Evolutionary conservation across 2,888 invertebrate genomes (phyloP).

Genomic region (Unio pictorum): DNA sequence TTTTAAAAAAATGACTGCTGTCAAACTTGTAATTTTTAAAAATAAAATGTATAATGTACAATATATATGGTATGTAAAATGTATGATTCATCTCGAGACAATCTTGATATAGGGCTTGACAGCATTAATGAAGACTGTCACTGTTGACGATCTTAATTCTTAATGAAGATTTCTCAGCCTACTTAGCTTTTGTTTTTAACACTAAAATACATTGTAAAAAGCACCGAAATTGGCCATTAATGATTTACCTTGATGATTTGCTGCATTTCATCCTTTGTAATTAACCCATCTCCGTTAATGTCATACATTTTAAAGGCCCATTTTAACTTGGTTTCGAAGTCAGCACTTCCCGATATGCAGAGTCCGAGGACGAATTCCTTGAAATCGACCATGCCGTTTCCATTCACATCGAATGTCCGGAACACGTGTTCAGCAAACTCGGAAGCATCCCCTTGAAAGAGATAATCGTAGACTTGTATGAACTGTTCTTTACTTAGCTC

Average conservation of each 20-base stretch:
- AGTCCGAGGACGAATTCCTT: conserved; percentile 41
- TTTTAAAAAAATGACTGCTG: no score
- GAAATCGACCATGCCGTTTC: conserved; percentile 38
- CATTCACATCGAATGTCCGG: conserved; percentile 39
- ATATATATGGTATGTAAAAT: no score
- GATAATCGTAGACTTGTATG: conserved; percentile 31
- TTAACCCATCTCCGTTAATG: conserved; percentile 42
- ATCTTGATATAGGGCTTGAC: no score
- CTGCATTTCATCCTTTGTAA: conserved; percentile 39
- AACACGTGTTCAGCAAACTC: conserved; percentile 44
- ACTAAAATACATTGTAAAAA: no score
- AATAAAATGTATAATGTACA: no score
- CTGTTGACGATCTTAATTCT: no score
- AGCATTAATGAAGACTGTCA: no score
- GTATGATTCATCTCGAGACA: no score
- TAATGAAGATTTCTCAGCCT: no score
- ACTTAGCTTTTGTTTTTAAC: no score
- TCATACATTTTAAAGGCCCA: conserved; percentile 50
- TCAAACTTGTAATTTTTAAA: no score
- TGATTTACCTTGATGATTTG: conserved; percentile 27
- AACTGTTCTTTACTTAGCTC: conserved; percentile 33
- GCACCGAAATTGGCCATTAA: no score
- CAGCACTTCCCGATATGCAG: conserved; percentile 32
- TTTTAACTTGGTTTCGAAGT: conserved; percentile 32
- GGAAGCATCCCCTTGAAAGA: conserved; percentile 33